phyloP scores from a whole-genome alignment of 2,888 invertebrate genomes.

The Eupsilia transversa region DNA sequence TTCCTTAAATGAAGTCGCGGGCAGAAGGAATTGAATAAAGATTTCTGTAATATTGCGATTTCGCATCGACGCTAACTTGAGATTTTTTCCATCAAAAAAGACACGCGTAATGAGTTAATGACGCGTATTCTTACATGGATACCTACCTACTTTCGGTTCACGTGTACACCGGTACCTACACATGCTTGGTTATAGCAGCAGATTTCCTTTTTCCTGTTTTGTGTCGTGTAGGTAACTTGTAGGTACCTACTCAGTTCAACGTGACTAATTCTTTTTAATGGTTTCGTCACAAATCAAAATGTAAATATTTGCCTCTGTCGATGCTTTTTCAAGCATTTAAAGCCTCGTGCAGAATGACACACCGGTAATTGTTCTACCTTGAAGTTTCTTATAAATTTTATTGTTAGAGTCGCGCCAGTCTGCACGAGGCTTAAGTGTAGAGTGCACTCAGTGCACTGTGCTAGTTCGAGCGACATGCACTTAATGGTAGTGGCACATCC shows the following conservation, averaged over 20 bases:
- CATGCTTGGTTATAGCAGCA: not conserved
- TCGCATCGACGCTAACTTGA: too few relatives aligned
- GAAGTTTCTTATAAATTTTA: too few relatives aligned
- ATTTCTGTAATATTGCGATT: too few relatives aligned
- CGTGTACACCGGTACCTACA: not conserved
- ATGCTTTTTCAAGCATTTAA: not conserved
- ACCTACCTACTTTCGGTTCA: not conserved
- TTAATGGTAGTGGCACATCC: constrained; percentile 25
- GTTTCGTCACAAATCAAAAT: not conserved
- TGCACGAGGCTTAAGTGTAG: too few relatives aligned
- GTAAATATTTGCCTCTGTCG: not conserved
- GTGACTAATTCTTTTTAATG: not conserved
- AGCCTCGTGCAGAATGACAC: too few relatives aligned
- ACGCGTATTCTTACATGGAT: too few relatives aligned
- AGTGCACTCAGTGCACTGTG: constrained; percentile 1
- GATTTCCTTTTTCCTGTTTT: not conserved
- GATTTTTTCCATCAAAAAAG: too few relatives aligned
- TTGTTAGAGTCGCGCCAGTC: too few relatives aligned
- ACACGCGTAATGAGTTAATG: too few relatives aligned
- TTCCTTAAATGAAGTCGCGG: not conserved
- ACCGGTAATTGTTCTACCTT: too few relatives aligned
- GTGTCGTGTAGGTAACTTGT: not conserved
- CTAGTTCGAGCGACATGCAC: constrained; percentile 1
- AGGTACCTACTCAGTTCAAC: not conserved
- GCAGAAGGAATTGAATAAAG: too few relatives aligned